Conservation (phyloP, 2,113 vertebrate genomes). For the Channa maculata region DNA sequence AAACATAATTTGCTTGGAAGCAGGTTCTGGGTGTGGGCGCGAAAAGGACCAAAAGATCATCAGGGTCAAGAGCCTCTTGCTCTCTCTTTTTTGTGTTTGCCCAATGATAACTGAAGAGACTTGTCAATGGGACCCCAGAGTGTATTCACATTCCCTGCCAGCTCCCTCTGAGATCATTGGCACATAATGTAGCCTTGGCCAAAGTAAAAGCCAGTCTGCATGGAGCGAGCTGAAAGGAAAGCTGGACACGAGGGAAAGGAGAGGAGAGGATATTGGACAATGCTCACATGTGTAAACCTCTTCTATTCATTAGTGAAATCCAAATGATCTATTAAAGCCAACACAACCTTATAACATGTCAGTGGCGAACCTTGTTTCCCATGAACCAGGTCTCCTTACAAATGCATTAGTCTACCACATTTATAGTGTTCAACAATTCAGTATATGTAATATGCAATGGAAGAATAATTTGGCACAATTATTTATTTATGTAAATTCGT, state of each 20-base stretch:
- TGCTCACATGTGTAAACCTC: constrained; percentile 26
- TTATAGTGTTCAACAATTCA: too few species aligned
- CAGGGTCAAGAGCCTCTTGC: constrained; percentile 66
- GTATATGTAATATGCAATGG: too few species aligned
- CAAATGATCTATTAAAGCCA: constrained; percentile 55
- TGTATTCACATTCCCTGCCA: constrained; percentile 67
- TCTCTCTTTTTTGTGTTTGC: constrained; percentile 45
- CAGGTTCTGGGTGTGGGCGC: constrained; percentile 16
- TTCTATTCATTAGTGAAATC: constrained; percentile 24
- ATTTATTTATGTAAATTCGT: too few species aligned
- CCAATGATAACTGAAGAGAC: constrained; percentile 64
- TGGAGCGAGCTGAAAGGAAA: constrained; percentile 55
- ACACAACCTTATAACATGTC: constrained; percentile 29
- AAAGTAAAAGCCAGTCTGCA: constrained; percentile 64
- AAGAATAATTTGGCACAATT: too few species aligned
- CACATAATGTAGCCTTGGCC: constrained; percentile 50
- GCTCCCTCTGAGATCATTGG: constrained; percentile 62
- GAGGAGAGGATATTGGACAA: constrained; percentile 29
- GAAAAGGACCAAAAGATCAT: constrained; percentile 38
- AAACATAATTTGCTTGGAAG: constrained; percentile 38
- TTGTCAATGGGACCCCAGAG: constrained; percentile 66
- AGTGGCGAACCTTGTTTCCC: constrained; percentile 21
- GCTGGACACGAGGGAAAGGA: constrained; percentile 37
- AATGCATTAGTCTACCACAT: neutral
- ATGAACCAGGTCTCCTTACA: neutral